Percentiles rank a stretch among this genome's conserved stretches.
These are phyloP conservation scores for Bilobella aurantiaca DNA, from an alignment of 1,140 invertebrate species.

Conservation along the genomic window DNA sequence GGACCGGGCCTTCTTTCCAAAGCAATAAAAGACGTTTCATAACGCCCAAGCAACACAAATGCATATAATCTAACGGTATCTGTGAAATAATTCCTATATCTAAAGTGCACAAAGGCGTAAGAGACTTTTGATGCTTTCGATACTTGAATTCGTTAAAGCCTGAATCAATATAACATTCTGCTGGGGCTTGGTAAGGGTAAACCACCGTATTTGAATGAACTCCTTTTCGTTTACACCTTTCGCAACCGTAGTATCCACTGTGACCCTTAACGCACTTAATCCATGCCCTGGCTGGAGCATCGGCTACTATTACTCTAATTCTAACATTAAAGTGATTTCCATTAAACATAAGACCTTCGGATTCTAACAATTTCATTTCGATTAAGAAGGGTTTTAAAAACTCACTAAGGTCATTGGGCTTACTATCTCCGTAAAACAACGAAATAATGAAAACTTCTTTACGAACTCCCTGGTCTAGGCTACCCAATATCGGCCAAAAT, in stretches of 20 bases:
- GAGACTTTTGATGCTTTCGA: conserved; percentile 18
- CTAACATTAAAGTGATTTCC: not conserved
- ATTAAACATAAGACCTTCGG: not conserved
- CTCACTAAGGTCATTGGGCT: conserved; percentile 12
- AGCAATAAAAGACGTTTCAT: conserved; percentile 11
- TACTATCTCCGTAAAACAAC: conserved; percentile 14
- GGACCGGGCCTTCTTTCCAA: conserved; percentile 8
- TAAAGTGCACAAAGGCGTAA: not conserved
- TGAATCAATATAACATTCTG: not conserved
- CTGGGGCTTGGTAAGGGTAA: too few relatives aligned
- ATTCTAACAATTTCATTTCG: conserved; percentile 14
- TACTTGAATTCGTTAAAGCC: not conserved
- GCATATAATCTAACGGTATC: conserved; percentile 19
- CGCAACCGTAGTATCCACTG: conserved; percentile 16
- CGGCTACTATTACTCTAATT: conserved; percentile 9
- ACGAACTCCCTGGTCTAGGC: conserved; percentile 13
- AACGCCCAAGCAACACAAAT: conserved; percentile 13
- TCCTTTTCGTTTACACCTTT: conserved; percentile 10
- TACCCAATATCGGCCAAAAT: conserved; percentile 21
- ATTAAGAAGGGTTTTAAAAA: conserved; percentile 4
- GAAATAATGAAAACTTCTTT: conserved; percentile 14
- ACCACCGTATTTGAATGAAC: not conserved
- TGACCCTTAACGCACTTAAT: conserved; percentile 8
- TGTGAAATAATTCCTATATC: conserved; percentile 7
- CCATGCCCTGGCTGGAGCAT: conserved; percentile 14